Evolutionary conservation across 2,888 invertebrate species (phyloP).

Genomic region (Sphaeridia pumilis): DNA sequence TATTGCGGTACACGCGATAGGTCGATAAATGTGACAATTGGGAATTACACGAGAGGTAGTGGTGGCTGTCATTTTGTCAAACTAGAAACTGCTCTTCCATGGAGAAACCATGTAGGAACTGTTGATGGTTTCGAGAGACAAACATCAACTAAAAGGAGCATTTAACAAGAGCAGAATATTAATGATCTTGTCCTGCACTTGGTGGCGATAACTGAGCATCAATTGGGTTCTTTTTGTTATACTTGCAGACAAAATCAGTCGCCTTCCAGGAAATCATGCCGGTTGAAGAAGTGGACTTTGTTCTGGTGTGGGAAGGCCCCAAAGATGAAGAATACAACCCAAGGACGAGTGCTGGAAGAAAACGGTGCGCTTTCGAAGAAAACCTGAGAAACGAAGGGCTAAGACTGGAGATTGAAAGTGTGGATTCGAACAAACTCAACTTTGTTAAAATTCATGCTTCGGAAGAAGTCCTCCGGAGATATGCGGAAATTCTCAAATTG

Average conservation of each 20-base stretch:
- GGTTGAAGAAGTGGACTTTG: conserved; percentile 31
- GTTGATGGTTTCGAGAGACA: no score
- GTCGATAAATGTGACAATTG: no score
- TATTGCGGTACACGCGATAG: no score
- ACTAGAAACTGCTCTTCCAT: no score
- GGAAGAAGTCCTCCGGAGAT: conserved; percentile 64
- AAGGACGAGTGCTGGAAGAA: conserved; percentile 42
- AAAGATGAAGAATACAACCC: conserved; percentile 40
- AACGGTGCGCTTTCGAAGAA: conserved; percentile 53
- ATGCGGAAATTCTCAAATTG: conserved; percentile 81
- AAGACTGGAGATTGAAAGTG: conserved; percentile 57
- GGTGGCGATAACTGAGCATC: no score
- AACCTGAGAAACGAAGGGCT: conserved; percentile 63
- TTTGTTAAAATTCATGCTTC: conserved; percentile 86
- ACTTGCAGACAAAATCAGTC: conserved; percentile 20
- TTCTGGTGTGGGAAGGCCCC: conserved; percentile 56
- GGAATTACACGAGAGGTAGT: no score
- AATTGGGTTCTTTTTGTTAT: conserved; percentile 1
- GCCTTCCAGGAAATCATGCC: conserved; percentile 35
- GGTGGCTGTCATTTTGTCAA: no score
- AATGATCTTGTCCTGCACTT: no score
- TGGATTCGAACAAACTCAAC: conserved; percentile 55
- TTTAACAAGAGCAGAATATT: no score
- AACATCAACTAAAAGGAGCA: no score
- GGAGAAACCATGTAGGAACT: no score